Evolutionary conservation across 2,113 vertebrate species (phyloP), one percentile per base, ranked within the genome.

Genomic region (Spea bombifrons): DNA sequence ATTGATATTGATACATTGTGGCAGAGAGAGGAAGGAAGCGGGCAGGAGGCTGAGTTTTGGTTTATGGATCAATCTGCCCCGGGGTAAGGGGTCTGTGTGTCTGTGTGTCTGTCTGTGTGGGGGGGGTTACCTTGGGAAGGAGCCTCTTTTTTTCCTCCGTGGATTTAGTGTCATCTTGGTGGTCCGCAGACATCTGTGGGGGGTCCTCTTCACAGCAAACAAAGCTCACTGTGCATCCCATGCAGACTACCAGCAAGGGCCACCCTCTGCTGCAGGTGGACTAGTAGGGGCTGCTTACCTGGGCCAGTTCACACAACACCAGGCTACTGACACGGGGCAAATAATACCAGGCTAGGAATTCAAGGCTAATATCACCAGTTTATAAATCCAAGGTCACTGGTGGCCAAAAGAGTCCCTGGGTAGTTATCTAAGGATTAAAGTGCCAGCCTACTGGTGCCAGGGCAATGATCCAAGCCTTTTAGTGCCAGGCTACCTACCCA

Each of bases 151-250:
- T 87, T 84, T 88, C 86, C 74, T 86, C 89, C 83, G 89, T 89
- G 82, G 86, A 89, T 79, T 90, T 86, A 74, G 88, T 87, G 71
- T 87, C 91, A 91, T 93, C 81, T 15, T 87, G 89, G 78, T 86
- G 80, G 64, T 83, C 76, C 4, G 69, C 68, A 47, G 76, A 78
- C 69, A 72, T 72, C 43, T 30, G 55, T 10, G 67, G 84, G 84
- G 91, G 89, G 71, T 94, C 92, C 66, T 93, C 91, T 85, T 94
- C 92, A 87, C 92, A 94, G 86, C 92, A 93, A 83, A 93, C 86
- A 84, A 93, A 92, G 83, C 93, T 94, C 89, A 94, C 91, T 15
- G 91, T 92, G 90, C 92, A 93, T 92, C 93, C 93, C 93, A 94
- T 94, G 90, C 92, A 89, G 87, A 85, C 92, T 45, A 69, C 66